These are phyloP conservation scores for Lateolabrax maculatus DNA, from an alignment of 2,797 vertebrate species.

Conservation along the genomic window DNA sequence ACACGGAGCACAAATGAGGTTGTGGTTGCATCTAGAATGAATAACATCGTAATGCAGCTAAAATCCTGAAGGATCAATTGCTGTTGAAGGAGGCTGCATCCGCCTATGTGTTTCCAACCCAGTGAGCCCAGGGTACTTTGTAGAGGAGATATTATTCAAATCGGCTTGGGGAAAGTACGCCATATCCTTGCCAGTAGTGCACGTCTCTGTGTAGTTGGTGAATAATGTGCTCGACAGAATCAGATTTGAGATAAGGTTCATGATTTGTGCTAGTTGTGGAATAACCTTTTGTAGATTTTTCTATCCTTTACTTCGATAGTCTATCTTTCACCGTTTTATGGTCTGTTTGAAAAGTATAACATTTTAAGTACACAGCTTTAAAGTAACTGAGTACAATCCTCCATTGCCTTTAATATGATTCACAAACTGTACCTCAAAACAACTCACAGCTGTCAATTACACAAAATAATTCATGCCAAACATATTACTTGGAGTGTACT, in stretches of 20 bases:
- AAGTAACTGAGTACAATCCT: slow-evolving; percentile 21
- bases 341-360: neutral
- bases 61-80: slow-evolving; percentile 62
- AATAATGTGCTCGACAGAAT: slow-evolving; percentile 31
- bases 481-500: slow-evolving; percentile 56
- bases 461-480: slow-evolving; percentile 69
- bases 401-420: slow-evolving; percentile 8
- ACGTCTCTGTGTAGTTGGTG: slow-evolving; percentile 27
- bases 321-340: neutral
- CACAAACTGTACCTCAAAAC: slow-evolving; percentile 21
- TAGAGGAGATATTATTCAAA: slow-evolving; percentile 54
- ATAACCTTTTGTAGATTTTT: neutral
- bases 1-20: slow-evolving; percentile 44
- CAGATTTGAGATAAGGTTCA: too few relatives aligned
- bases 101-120: slow-evolving; percentile 46
- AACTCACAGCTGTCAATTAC: slow-evolving; percentile 47
- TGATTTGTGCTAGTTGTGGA: neutral
- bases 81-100: slow-evolving; percentile 43
- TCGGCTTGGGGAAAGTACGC: slow-evolving; percentile 27
- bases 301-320: neutral
- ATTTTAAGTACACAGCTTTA: slow-evolving; percentile 1
- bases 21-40: slow-evolving; percentile 47
- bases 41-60: slow-evolving; percentile 57
- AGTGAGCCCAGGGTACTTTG: slow-evolving; percentile 38
- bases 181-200: slow-evolving; percentile 18